These are phyloP conservation scores for Autographa gamma DNA, from an alignment of 2,888 invertebrate species.

Conservation along the genomic window DNA sequence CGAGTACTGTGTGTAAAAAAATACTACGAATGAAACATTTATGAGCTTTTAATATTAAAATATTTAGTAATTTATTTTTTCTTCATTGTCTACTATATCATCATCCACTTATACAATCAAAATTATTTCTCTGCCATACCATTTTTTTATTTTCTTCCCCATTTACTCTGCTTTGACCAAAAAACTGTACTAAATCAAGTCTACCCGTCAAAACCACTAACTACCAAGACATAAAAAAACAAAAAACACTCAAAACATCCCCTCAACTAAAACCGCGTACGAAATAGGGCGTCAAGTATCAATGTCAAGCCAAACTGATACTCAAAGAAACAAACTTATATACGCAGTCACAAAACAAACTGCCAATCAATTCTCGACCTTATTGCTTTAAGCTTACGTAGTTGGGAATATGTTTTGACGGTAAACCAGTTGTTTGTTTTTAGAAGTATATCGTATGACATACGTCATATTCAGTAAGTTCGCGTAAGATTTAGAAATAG, in stretches of 20 bases:
- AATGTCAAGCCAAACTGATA: slow-evolving; percentile 77
- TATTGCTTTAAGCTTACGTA: slow-evolving; percentile 43
- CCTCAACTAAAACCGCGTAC: slow-evolving; percentile 70
- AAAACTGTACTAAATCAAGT: slow-evolving; percentile 10
- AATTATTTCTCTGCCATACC: neutral
- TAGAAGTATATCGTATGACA: slow-evolving; percentile 73
- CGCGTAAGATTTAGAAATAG: slow-evolving; percentile 74
- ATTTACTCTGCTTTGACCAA: neutral
- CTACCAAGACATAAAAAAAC: slow-evolving; percentile 46
- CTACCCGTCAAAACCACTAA: slow-evolving; percentile 31
- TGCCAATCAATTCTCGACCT: slow-evolving; percentile 54
- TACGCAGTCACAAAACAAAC: slow-evolving; percentile 17
- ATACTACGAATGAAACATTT: too few relatives aligned
- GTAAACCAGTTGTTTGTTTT: slow-evolving; percentile 47
- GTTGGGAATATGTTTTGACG: slow-evolving; percentile 14
- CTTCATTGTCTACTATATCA: too few relatives aligned
- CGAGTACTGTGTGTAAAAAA: neutral
- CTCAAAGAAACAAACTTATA: slow-evolving; percentile 52
- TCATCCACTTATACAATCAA: too few relatives aligned
- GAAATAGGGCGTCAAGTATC: slow-evolving; percentile 77
- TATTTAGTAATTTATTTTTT: too few relatives aligned
- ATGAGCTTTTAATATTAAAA: too few relatives aligned
- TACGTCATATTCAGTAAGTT: slow-evolving; percentile 72
- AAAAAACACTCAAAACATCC: slow-evolving; percentile 59
- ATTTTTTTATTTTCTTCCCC: neutral